A percentile compares a stretch with the other conserved stretches of the same genome.
Conservation (phyloP, 2,113 vertebrate species). For the Nansenia antarctica region DNA sequence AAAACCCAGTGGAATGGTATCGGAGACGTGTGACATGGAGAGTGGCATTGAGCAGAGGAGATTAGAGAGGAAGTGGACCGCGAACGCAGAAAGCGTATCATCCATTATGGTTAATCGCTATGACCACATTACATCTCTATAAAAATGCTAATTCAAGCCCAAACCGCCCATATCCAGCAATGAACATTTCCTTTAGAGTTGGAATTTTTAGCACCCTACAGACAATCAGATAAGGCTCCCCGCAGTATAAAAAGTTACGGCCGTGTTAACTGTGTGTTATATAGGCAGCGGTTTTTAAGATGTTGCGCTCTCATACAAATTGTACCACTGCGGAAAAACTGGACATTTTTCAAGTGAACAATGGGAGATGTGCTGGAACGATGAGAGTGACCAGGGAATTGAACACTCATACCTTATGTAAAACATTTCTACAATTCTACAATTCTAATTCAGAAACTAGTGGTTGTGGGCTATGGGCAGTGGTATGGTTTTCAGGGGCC, state of each 20-base stretch:
- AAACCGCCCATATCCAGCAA: conserved; percentile 28
- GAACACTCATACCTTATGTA: too few relatives aligned
- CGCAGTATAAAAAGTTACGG: too few relatives aligned
- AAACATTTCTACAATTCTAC: too few relatives aligned
- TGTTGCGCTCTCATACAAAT: too few relatives aligned
- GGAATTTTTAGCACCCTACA: conserved; percentile 22
- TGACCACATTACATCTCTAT: conserved; percentile 50
- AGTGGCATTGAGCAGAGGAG: conserved; percentile 17
- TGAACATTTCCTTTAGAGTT: conserved; percentile 24
- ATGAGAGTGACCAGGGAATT: too few relatives aligned
- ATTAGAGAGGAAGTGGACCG: conserved; percentile 44
- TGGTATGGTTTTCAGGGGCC: too few relatives aligned
- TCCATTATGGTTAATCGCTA: conserved; percentile 51
- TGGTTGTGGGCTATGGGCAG: too few relatives aligned
- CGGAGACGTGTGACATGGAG: conserved; percentile 9
- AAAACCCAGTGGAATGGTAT: background rate
- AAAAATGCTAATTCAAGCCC: conserved; percentile 54
- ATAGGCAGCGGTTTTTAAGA: conserved; percentile 33
- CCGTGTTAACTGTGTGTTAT: conserved; percentile 18
- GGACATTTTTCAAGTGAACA: too few relatives aligned
- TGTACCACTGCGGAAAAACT: too few relatives aligned
- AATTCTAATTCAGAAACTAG: too few relatives aligned
- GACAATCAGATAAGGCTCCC: conserved; percentile 34
- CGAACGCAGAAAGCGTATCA: conserved; percentile 23
- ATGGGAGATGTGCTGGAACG: too few relatives aligned